Conservation (phyloP, 2,888 invertebrate genomes). For the Parnassius glacialis region DNA sequence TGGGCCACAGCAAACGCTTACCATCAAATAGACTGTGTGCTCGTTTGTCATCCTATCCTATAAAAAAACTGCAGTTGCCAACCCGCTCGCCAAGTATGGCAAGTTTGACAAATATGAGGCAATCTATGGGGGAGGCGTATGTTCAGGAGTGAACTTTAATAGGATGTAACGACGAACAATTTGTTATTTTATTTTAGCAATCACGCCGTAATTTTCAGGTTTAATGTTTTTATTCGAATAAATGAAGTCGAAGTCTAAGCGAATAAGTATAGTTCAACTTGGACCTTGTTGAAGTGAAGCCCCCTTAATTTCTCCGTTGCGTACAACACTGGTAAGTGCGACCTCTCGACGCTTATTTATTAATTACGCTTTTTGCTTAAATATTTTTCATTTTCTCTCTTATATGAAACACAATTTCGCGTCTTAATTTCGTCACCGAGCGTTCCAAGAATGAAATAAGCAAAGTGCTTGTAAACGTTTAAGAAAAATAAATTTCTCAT, state of each 20-base stretch:
- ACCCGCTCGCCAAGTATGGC: no score
- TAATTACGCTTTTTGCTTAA: slow-evolving; percentile 13
- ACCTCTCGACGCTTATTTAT: slow-evolving; percentile 14
- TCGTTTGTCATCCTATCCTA: no score
- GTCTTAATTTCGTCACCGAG: no score
- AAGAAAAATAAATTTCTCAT: no score
- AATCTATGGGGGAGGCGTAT: not conserved
- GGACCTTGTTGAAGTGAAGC: slow-evolving; percentile 15
- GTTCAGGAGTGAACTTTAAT: no score
- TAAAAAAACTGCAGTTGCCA: no score
- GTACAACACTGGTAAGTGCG: slow-evolving; percentile 2
- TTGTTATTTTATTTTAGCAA: not conserved
- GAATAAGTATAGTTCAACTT: slow-evolving; percentile 21
- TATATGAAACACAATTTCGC: no score
- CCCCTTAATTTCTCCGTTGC: slow-evolving; percentile 14
- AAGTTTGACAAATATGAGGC: not conserved
- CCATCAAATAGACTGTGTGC: no score
- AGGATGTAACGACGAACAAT: no score
- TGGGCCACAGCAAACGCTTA: no score
- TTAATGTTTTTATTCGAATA: slow-evolving; percentile 14
- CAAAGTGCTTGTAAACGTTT: no score
- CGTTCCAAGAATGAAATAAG: no score
- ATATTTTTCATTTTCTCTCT: slow-evolving; percentile 2
- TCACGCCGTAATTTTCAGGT: slow-evolving; percentile 14
- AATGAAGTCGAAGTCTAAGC: slow-evolving; percentile 1